phyloP scores from a whole-genome alignment of 2,113 vertebrate genomes.

The Tragelaphus scriptus region DNA sequence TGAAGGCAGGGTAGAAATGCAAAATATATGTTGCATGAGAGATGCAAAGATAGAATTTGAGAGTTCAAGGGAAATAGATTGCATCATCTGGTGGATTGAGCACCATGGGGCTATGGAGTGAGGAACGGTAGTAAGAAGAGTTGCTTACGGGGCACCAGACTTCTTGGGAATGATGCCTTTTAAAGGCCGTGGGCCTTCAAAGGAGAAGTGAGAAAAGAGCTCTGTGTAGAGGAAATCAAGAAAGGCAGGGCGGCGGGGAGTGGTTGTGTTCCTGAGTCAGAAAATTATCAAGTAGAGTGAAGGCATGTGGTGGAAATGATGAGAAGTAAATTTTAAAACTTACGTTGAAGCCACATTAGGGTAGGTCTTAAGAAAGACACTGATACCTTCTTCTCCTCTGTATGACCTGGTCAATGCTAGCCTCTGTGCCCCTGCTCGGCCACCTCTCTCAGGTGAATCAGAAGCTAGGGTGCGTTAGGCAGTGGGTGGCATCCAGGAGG shows the following conservation, averaged over 20 bases:
- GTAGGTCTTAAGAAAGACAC: not conserved
- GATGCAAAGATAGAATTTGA: not conserved
- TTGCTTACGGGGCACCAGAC: not conserved
- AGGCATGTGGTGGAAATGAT: too few relatives aligned
- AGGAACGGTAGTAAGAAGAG: not conserved
- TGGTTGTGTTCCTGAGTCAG: not conserved
- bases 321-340: not conserved
- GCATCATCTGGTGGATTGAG: too few relatives aligned
- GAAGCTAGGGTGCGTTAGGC: fast-evolving
- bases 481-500: not conserved
- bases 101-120: not conserved
- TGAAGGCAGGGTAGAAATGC: not conserved
- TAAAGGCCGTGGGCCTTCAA: not conserved
- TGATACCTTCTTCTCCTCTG: not conserved
- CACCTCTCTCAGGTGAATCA: fast-evolving
- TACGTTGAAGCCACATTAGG: not conserved
- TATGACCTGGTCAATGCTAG: fast-evolving
- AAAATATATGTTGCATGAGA: not conserved
- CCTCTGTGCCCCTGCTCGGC: not conserved
- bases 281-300: not conserved
- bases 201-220: not conserved
- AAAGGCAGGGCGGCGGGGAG: fast-evolving
- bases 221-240: not conserved
- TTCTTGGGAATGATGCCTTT: not conserved
- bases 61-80: not conserved